A percentile compares a stretch with the other conserved stretches of the same genome.
Conservation (phyloP, 2,113 vertebrate genomes). For the Sardina pilchardus region DNA sequence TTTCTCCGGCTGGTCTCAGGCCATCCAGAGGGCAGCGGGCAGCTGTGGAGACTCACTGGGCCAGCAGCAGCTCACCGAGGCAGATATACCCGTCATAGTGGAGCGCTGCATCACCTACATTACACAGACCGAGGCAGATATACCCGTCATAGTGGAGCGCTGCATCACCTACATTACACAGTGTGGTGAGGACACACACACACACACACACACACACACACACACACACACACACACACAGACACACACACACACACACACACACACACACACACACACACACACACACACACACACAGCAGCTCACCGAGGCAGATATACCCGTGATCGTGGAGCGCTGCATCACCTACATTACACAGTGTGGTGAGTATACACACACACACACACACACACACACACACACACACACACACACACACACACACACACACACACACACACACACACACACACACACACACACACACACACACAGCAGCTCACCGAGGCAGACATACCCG, state of each 20-base stretch:
- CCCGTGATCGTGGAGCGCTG: slow-evolving; percentile 89
- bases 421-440: background rate
- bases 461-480: slow-evolving; percentile 77
- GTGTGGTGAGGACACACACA: no score
- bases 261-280: background rate
- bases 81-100: slow-evolving; percentile 85
- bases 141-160: slow-evolving; percentile 87
- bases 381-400: background rate
- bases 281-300: slow-evolving; percentile 65
- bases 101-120: slow-evolving; percentile 89
- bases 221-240: slow-evolving; percentile 7
- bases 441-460: background rate
- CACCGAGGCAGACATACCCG: slow-evolving; percentile 82
- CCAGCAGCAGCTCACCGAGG: slow-evolving; percentile 89
- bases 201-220: background rate
- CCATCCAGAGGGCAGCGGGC: slow-evolving; percentile 84
- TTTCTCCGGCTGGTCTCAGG: slow-evolving; percentile 82
- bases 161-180: no score
- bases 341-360: slow-evolving; percentile 55
- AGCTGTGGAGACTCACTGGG: slow-evolving; percentile 84
- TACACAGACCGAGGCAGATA: slow-evolving; percentile 84
- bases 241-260: background rate
- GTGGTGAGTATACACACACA: background rate
- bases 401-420: slow-evolving; percentile 18
- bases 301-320: slow-evolving; percentile 85